Percentiles rank a stretch among this genome's conserved stretches.
These are phyloP conservation scores for Nomada hirtipes DNA, from an alignment of 2,888 invertebrate genomes.

Conservation along the genomic window DNA sequence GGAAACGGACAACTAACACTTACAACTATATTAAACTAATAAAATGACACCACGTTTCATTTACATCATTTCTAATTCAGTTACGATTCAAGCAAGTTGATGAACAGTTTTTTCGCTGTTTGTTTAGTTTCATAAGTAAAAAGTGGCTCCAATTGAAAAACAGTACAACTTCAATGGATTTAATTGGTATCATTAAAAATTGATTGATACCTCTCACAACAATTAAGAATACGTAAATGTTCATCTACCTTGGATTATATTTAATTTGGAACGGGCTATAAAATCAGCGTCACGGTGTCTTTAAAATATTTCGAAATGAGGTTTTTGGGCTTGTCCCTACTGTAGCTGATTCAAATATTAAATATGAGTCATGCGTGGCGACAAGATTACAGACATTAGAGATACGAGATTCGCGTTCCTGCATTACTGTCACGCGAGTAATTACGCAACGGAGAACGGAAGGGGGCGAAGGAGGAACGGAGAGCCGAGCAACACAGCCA, in stretches of 20 bases:
- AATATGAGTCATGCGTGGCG: constrained; percentile 13
- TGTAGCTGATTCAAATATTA: constrained; percentile 16
- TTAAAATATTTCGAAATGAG: no score
- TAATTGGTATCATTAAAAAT: background rate
- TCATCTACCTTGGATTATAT: background rate
- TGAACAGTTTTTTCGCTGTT: background rate
- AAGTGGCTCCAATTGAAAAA: background rate
- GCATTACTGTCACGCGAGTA: constrained; percentile 83
- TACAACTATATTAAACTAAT: no score
- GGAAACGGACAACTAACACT: background rate
- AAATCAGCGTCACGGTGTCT: background rate
- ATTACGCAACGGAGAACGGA: constrained; percentile 77
- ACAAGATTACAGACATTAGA: constrained; percentile 64
- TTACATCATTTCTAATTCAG: background rate
- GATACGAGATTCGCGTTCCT: constrained; percentile 78
- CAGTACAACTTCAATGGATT: background rate
- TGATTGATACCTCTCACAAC: background rate
- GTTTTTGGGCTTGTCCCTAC: background rate
- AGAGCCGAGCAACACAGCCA: constrained; percentile 12
- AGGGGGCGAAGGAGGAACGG: constrained; percentile 9
- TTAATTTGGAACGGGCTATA: background rate
- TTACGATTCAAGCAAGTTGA: background rate
- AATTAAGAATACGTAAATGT: background rate
- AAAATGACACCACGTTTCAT: no score
- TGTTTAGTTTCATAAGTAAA: background rate